A percentile compares a stretch with the other conserved stretches of the same genome.
Evolutionary conservation across 1,140 invertebrate genomes (phyloP).

Genomic region (Brachionus manjavacas): DNA sequence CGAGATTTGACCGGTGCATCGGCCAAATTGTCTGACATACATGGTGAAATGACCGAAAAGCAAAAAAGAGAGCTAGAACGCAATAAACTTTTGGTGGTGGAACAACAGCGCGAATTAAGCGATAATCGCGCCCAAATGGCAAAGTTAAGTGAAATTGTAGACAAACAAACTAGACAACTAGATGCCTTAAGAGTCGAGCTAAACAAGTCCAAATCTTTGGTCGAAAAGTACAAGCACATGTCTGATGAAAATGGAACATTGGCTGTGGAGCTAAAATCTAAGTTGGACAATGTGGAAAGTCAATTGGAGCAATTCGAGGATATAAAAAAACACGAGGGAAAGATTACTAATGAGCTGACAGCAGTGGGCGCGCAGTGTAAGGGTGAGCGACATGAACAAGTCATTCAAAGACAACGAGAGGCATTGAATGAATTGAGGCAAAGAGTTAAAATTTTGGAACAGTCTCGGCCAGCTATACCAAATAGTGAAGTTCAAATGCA

Average conservation of each 20-base stretch:
- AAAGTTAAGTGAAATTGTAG: conserved; percentile 55
- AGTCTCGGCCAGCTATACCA: conserved; percentile 43
- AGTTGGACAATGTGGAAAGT: background rate
- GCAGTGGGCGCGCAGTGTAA: conserved; percentile 55
- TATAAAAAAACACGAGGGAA: conserved; percentile 3
- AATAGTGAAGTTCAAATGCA: conserved; percentile 51
- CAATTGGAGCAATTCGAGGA: background rate
- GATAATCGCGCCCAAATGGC: conserved; percentile 53
- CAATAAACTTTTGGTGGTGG: conserved; percentile 47
- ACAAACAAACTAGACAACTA: conserved; percentile 54
- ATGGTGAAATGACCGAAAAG: conserved; percentile 55
- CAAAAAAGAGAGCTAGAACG: conserved; percentile 56
- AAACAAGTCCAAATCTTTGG: conserved; percentile 22
- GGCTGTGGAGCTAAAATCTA: background rate
- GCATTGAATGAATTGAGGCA: conserved; percentile 54
- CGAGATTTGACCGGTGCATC: conserved; percentile 53
- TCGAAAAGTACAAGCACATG: background rate
- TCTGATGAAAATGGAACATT: conserved; percentile 33
- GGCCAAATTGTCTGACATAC: conserved; percentile 54
- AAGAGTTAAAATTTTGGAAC: conserved; percentile 52
- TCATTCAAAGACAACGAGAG: conserved; percentile 55
- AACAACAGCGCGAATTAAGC: conserved; percentile 50
- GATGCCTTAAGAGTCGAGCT: conserved; percentile 43
- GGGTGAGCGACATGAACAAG: conserved; percentile 56
- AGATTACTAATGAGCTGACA: conserved; percentile 51